Percentiles rank a stretch among this genome's conserved stretches.
Evolutionary conservation across 1,140 invertebrate species (phyloP).

Genomic region (Wiebesia pumilae): DNA sequence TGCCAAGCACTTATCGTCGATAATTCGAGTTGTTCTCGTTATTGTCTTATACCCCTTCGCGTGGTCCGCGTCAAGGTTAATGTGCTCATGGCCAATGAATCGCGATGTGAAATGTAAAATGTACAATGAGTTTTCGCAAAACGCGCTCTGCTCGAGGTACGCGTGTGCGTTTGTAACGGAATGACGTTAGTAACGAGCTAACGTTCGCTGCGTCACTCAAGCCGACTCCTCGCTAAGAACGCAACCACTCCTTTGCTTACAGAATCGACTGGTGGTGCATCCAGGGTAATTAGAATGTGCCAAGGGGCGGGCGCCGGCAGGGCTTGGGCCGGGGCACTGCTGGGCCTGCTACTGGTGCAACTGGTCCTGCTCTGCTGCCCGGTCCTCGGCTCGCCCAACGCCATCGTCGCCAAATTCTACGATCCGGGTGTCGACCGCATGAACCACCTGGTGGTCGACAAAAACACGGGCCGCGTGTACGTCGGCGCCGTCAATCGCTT

Average conservation of each 20-base stretch:
- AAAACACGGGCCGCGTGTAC: constrained; percentile 93
- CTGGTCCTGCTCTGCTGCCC: constrained; percentile 68
- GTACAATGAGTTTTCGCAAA: too few relatives aligned
- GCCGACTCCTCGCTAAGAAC: too few relatives aligned
- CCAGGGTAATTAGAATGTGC: constrained; percentile 37
- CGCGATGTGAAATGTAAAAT: too few relatives aligned
- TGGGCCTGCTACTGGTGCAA: constrained; percentile 59
- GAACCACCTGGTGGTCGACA: constrained; percentile 94
- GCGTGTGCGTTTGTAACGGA: too few relatives aligned
- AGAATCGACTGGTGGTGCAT: constrained; percentile 45
- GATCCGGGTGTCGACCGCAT: constrained; percentile 79
- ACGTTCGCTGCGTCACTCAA: too few relatives aligned
- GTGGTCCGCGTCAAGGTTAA: not conserved
- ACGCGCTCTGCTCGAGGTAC: too few relatives aligned
- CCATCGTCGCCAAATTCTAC: constrained; percentile 81
- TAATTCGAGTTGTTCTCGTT: not conserved
- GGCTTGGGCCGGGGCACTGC: constrained; percentile 43
- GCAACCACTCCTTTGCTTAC: not conserved
- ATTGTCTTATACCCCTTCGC: not conserved
- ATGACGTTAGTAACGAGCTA: too few relatives aligned
- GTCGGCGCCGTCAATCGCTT: constrained; percentile 95
- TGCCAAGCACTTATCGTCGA: not conserved
- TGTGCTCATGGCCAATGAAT: not conserved
- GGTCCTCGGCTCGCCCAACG: constrained; percentile 73
- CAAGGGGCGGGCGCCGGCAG: constrained; percentile 42